Percentiles rank a stretch among this genome's conserved stretches.
Conservation (phyloP, 1,140 invertebrate species). For the honey bee (Apis mellifera) region DNA sequence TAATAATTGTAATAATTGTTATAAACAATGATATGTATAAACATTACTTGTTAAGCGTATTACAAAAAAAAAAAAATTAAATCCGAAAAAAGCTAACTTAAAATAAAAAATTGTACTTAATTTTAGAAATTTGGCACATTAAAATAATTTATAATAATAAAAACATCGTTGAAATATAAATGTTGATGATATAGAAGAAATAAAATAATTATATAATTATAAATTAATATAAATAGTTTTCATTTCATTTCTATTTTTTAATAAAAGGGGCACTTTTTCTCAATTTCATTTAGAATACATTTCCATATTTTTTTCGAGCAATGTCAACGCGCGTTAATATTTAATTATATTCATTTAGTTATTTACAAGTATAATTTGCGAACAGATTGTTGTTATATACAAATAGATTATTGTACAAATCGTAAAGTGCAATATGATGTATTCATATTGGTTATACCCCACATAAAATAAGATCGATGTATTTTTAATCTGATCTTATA, state of each 20-base stretch:
- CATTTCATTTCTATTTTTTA: background rate
- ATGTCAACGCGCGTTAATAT: background rate
- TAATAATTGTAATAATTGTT: background rate
- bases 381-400: conserved; percentile 31
- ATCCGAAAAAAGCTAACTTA: background rate
- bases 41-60: conserved; percentile 32
- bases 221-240: background rate
- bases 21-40: conserved; percentile 10
- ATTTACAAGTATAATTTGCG: conserved; percentile 19
- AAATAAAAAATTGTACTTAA: background rate
- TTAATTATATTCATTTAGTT: conserved; percentile 3
- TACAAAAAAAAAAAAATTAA: conserved; percentile 12
- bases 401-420: conserved; percentile 15
- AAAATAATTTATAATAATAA: background rate
- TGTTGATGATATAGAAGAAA: background rate
- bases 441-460: background rate
- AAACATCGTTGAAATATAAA: background rate
- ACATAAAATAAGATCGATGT: conserved; percentile 15
- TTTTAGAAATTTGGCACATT: conserved; percentile 50
- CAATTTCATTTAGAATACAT: background rate
- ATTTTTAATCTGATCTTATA: background rate
- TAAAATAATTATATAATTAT: background rate
- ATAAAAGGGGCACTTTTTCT: background rate
- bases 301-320: background rate
- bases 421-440: conserved; percentile 9